These are phyloP conservation scores for Platysteira castanea DNA, from an alignment of 2,113 vertebrate genomes.

Conservation along the genomic window DNA sequence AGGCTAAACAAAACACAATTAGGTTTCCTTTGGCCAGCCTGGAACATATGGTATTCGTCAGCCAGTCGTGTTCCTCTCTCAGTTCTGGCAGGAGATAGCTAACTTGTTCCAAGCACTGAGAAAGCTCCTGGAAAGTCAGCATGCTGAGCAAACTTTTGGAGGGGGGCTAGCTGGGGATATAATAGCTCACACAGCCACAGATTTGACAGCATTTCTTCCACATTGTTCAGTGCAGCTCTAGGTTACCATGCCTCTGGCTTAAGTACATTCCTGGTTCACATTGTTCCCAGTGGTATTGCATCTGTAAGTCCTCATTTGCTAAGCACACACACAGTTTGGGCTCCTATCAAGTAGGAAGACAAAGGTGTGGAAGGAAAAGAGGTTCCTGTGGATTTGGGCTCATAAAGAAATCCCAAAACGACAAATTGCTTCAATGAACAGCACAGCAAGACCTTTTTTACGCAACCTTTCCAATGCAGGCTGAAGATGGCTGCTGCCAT, in stretches of 20 bases:
- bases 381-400: background rate
- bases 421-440: background rate
- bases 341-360: background rate
- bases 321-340: background rate
- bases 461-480: background rate
- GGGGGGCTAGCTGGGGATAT: slow-evolving; percentile 35
- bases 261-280: background rate
- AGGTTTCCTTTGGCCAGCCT: slow-evolving; percentile 61
- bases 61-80: slow-evolving; percentile 54
- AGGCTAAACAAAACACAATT: slow-evolving; percentile 61
- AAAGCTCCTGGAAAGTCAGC: slow-evolving; percentile 66
- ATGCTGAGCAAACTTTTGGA: slow-evolving; percentile 65
- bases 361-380: background rate
- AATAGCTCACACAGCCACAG: slow-evolving; percentile 37
- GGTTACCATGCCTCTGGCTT: slow-evolving; percentile 38
- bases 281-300: background rate
- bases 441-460: background rate
- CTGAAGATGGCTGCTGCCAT: background rate
- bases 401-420: background rate
- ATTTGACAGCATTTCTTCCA: slow-evolving; percentile 58
- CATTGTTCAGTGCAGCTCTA: slow-evolving; percentile 8
- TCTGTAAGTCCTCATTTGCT: background rate
- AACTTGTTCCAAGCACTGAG: slow-evolving; percentile 60
- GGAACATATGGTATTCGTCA: slow-evolving; percentile 67
- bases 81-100: slow-evolving; percentile 47